Evolutionary conservation across 2,113 vertebrate species (phyloP).

Genomic region (Cervus canadensis): DNA sequence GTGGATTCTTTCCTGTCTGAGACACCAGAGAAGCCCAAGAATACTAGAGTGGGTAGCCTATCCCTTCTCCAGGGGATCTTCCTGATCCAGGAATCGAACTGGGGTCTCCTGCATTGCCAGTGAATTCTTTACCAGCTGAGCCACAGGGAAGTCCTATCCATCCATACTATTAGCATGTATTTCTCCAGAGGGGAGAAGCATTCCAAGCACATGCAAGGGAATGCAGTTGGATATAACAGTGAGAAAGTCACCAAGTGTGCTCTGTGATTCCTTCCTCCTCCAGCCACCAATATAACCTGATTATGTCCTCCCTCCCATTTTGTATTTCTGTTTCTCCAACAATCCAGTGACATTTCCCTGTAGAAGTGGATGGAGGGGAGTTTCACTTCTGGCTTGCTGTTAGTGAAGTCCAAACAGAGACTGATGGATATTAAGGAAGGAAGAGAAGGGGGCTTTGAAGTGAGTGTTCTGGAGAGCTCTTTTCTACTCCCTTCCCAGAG

Average conservation of each 20-base stretch:
- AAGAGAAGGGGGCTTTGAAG: not conserved
- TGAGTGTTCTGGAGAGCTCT: not conserved
- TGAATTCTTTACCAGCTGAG: not conserved
- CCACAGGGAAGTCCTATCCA: not conserved
- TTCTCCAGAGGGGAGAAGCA: not conserved
- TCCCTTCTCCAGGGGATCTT: not conserved
- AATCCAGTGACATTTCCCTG: not conserved
- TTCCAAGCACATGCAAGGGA: not conserved
- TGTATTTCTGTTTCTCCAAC: not conserved
- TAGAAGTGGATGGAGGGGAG: not conserved
- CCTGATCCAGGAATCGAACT: not conserved
- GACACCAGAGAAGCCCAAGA: not conserved
- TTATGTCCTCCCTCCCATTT: not conserved
- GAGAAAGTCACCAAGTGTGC: not conserved
- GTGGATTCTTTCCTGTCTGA: not conserved
- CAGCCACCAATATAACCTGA: not conserved
- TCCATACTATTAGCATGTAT: not conserved
- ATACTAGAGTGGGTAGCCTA: not conserved
- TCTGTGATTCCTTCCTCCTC: not conserved
- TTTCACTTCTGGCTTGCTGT: rapidly evolving
- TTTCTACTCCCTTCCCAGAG: not conserved
- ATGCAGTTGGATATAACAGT: not conserved
- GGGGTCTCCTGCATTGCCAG: not conserved
- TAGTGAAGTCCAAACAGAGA: not conserved
- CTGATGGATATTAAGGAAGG: not conserved